phyloP scores from a whole-genome alignment of 2,888 invertebrate genomes.

The Heliconius sara region DNA sequence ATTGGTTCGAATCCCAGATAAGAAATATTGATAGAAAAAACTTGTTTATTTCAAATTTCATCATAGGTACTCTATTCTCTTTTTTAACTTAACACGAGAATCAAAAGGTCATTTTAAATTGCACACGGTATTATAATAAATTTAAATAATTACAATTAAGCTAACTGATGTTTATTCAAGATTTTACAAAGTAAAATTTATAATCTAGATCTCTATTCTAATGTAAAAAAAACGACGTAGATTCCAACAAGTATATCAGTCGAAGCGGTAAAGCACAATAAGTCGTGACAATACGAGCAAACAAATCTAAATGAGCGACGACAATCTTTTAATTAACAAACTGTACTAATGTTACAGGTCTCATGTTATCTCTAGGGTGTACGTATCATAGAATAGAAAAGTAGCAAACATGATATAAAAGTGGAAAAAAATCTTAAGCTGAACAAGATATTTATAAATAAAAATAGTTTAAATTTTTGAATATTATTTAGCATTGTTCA shows the following conservation, averaged over 20 bases:
- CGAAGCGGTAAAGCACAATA: slow-evolving; percentile 51
- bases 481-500: neutral
- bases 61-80: no score
- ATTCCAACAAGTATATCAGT: slow-evolving; percentile 9
- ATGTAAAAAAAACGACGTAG: neutral
- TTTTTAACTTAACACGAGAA: no score
- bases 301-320: slow-evolving; percentile 61
- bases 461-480: neutral
- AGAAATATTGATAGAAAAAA: no score
- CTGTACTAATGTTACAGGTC: slow-evolving; percentile 56
- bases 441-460: neutral
- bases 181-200: no score
- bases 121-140: no score
- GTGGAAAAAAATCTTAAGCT: neutral
- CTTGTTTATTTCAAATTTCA: no score
- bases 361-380: slow-evolving; percentile 63
- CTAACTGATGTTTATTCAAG: no score
- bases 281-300: slow-evolving; percentile 58
- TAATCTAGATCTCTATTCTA: neutral
- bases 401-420: neutral
- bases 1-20: no score
- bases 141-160: no score
- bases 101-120: no score
- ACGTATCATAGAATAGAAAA: slow-evolving; percentile 47
- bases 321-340: slow-evolving; percentile 68